Base-by-base conservation (phyloP, 2,797 vertebrate species). In the Pseudochromis fuscus region DNA sequence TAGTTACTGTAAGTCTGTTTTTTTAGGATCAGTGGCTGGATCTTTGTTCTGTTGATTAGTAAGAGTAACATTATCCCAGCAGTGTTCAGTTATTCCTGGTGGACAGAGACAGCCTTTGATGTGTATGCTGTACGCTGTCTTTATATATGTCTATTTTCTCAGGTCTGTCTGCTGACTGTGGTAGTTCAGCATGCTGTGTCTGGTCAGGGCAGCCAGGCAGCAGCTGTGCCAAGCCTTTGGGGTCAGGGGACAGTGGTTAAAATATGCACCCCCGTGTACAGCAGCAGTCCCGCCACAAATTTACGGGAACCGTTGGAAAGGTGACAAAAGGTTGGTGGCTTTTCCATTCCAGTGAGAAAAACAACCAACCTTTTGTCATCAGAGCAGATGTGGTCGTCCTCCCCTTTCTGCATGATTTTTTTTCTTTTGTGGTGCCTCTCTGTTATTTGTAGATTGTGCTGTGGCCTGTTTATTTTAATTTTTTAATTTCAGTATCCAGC, bases 311-410 rank as follows among this genome's bases (percentile, higher is more conserved):
- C 91, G 91, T 74, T 94, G 94, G 93, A 95, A 82, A 95, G 92
- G 94, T 95, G 95, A 92, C 94, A 95, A 95, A 94, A 97, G 96
- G 96, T 97, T 96, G 95, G 96, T 97, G 93, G 94, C 90, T 91
- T 85, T 96, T 95, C 87, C 86, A 83, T 94, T 91, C 57, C 77
- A 87, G 87, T 87, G 90, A 85, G 92, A 94, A 93, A 92, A 94
- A 89, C 82, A 83, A 85, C 92, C 94, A 93, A 94, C 92, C 93
- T 94, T 94, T 93, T 93, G 93, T 93, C 91, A 93, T 72, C 84
- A n/a, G 12, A 85, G 23, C 31, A 68, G 60, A 71, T 75, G 19
- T 59, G 44, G 31, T 46, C 42, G 62, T 40, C 62, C 33, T 53
- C 21, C 31, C 13, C 28, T 23, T 40, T 27, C 23, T 71, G 65